Percentiles rank a stretch among this genome's conserved stretches.
Evolutionary conservation across 2,797 vertebrate genomes (phyloP).

Genomic region (Etheostoma nigrum): DNA sequence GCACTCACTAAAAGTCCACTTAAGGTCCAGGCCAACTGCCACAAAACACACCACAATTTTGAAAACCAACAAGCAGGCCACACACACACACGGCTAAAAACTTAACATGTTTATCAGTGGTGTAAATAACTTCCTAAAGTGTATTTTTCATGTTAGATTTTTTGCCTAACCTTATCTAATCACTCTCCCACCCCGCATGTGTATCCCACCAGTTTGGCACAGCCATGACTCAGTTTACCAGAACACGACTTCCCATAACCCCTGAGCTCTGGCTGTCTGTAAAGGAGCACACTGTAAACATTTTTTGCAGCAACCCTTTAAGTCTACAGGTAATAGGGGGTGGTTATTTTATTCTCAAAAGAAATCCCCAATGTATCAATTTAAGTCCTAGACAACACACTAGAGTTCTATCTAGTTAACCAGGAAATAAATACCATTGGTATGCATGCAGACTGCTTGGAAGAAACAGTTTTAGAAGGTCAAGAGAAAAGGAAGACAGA

Average conservation of each 20-base stretch:
- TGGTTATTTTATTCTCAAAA: constrained; percentile 15
- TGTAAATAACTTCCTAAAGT: neutral
- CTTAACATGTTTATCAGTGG: neutral
- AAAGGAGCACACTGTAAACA: neutral
- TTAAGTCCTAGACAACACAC: constrained; percentile 5
- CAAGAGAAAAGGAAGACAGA: constrained; percentile 31
- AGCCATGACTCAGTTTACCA: constrained; percentile 19
- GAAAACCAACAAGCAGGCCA: neutral
- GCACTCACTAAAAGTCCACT: constrained; percentile 11
- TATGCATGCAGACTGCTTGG: constrained; percentile 2
- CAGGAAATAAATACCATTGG: neutral
- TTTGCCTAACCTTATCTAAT: constrained; percentile 24
- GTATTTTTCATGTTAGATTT: constrained; percentile 17
- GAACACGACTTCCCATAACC: constrained; percentile 13
- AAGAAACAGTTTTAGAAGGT: constrained; percentile 31
- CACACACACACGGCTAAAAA: neutral
- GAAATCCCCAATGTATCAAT: constrained; percentile 3
- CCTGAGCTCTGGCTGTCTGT: constrained; percentile 1
- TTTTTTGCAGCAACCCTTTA: neutral
- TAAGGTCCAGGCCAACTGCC: constrained; percentile 19
- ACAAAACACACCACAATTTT: constrained; percentile 15
- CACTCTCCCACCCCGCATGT: constrained; percentile 3
- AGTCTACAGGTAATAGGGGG: neutral
- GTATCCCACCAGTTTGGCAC: constrained; percentile 37
- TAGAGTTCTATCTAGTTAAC: constrained; percentile 32